Evolutionary conservation across 1,140 invertebrate species (phyloP).

Genomic region (Sesamia nonagrioides): DNA sequence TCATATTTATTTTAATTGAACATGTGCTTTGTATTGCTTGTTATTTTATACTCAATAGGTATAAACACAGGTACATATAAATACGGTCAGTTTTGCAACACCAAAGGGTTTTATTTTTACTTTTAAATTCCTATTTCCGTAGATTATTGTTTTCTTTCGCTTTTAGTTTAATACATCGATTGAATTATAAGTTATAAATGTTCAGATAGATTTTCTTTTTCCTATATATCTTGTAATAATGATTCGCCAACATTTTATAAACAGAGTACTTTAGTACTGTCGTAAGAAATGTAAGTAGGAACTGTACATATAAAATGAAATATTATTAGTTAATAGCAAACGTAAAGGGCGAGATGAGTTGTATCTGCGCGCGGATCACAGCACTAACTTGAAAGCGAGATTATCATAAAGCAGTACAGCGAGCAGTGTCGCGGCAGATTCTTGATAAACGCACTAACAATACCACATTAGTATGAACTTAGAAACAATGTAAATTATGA

Average conservation of each 20-base stretch:
- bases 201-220: background rate
- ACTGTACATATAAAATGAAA: constrained; percentile 31
- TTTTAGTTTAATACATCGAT: background rate
- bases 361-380: constrained; percentile 50
- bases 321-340: constrained; percentile 51
- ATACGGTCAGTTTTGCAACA: background rate
- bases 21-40: background rate
- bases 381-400: constrained; percentile 45
- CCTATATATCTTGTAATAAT: background rate
- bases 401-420: constrained; percentile 53
- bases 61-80: too few relatives aligned
- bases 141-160: background rate
- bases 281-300: constrained; percentile 15
- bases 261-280: background rate
- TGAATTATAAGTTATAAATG: background rate
- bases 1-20: constrained; percentile 32
- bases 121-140: background rate
- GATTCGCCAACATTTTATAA: constrained; percentile 2
- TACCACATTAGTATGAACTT: constrained; percentile 49
- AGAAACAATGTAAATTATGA: constrained; percentile 50
- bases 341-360: constrained; percentile 52
- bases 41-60: background rate
- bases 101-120: background rate
- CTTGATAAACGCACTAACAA: constrained; percentile 52
- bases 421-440: constrained; percentile 47